Evolutionary conservation across 2,888 invertebrate genomes (phyloP), one percentile per base, ranked within the genome.

Genomic region (Tenthredo amoena): DNA sequence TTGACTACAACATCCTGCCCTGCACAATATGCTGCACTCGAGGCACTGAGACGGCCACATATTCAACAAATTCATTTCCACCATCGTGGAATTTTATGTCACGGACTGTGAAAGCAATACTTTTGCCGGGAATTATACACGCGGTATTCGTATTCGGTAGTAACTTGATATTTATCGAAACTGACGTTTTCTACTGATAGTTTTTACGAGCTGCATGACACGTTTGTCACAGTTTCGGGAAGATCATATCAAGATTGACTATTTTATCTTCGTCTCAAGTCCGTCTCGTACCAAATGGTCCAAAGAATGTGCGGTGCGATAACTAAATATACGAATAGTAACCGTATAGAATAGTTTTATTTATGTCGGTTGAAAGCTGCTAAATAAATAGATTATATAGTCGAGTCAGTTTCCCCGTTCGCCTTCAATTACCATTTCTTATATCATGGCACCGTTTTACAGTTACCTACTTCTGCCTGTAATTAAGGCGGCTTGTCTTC

Each of bases 401-500:
- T 50, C 47, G 55, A 77, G 50, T 55, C 21, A 26, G 50, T 77
- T 18, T 77, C 4, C 77, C 18, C 31, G n/a, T 55, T 77, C 50
- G 34, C 55, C 31, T 31, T 9, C 50, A 43, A 77, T 77, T 77
- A 77, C 77, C 77, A 77, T 77, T 77, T 55, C 47, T 77, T 77
- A 77, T 77, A 77, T n/a, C 18, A 55, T 34, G 81, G 81, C 81
- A 62, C 40, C 18, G 31, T 74, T 43, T 50, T 55, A 62, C 79
- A 79, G 79, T 79, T 62, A 79, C 34, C 79, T 37, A 62, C 37
- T 62, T 77, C 55, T 55, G 77, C 6, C 31, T 40, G 81, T 81
- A 81, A 81, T 81, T 81, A 81, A 81, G 81, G 81, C 62, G 62
- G 81, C 62, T 62, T 81, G 81, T 81, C 81, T 81, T 81, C 81